A percentile compares a stretch with the other conserved stretches of the same genome.
These are phyloP conservation scores for Athetis lepigone DNA, from an alignment of 2,888 invertebrate genomes.

Conservation along the genomic window DNA sequence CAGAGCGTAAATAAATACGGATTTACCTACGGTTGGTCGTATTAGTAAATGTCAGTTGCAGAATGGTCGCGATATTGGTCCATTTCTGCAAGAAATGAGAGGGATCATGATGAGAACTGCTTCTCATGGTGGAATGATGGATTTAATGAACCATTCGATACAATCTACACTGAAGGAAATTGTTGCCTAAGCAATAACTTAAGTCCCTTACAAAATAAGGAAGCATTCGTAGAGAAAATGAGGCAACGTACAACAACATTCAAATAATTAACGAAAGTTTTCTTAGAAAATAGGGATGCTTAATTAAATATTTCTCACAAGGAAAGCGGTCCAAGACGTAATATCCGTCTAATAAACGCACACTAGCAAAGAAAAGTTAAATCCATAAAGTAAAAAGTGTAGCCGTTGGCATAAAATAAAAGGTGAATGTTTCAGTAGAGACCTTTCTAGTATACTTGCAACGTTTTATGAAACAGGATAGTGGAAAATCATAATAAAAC, in stretches of 20 bases:
- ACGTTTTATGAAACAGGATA: constrained; percentile 27
- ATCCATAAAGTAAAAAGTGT: constrained; percentile 32
- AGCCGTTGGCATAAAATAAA: constrained; percentile 1
- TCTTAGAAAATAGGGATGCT: constrained; percentile 21
- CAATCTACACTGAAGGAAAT: constrained; percentile 5
- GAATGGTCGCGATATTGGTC: constrained; percentile 1
- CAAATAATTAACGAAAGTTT: constrained; percentile 3
- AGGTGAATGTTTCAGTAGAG: constrained; percentile 15
- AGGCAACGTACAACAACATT: constrained; percentile 1
- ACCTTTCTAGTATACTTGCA: constrained; percentile 15
- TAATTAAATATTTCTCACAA: constrained; percentile 20
- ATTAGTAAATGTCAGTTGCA: constrained; percentile 23
- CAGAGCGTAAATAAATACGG: constrained; percentile 17
- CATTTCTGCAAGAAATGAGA: constrained; percentile 33
- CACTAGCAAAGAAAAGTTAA: constrained; percentile 8
- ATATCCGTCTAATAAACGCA: constrained; percentile 8
- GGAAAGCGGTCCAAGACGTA: constrained; percentile 8
- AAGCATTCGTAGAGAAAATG: background rate
- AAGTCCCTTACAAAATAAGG: background rate
- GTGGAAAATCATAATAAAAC: constrained; percentile 16
- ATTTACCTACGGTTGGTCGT: constrained; percentile 2
- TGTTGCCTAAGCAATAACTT: background rate
- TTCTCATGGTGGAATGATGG: constrained; percentile 13
- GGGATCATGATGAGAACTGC: background rate
- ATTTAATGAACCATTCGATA: constrained; percentile 10